Percentiles rank a stretch among this genome's conserved stretches.
Evolutionary conservation across 2,797 vertebrate genomes (phyloP).

Genomic region (Notolepis coatsorum): DNA sequence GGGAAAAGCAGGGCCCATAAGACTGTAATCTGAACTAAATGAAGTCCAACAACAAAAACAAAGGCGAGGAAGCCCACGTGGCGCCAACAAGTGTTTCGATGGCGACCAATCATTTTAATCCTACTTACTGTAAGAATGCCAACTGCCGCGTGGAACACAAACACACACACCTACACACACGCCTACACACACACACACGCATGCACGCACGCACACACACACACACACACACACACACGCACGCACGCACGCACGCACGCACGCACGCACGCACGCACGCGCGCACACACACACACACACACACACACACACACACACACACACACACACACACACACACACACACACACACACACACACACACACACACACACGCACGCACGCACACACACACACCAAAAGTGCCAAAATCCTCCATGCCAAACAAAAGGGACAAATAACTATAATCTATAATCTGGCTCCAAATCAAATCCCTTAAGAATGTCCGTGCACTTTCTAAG

Average conservation of each 20-base stretch:
- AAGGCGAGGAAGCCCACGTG: slow-evolving; percentile 14
- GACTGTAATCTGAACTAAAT: slow-evolving; percentile 56
- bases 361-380: not conserved
- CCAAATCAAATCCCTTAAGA: slow-evolving; percentile 2
- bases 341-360: not conserved
- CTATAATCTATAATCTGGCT: not conserved
- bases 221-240: slow-evolving; percentile 2
- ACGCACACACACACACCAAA: no score
- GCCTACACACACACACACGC: not conserved
- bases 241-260: not conserved
- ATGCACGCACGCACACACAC: not conserved
- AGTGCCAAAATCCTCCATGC: no score
- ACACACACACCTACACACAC: slow-evolving; percentile 5
- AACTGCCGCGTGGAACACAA: no score
- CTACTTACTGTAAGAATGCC: slow-evolving; percentile 23
- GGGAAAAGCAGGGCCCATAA: slow-evolving; percentile 34
- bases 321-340: not conserved
- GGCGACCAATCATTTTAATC: slow-evolving; percentile 39
- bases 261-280: not conserved
- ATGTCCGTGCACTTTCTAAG: not conserved
- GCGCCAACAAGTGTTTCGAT: slow-evolving; percentile 34
- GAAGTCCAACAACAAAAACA: slow-evolving; percentile 28
- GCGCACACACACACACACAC: not conserved
- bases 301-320: not conserved
- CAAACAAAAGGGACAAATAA: not conserved